A percentile compares a stretch with the other conserved stretches of the same genome.
phyloP scores from a whole-genome alignment of 2,113 vertebrate genomes.

The Prunella himalayana region DNA sequence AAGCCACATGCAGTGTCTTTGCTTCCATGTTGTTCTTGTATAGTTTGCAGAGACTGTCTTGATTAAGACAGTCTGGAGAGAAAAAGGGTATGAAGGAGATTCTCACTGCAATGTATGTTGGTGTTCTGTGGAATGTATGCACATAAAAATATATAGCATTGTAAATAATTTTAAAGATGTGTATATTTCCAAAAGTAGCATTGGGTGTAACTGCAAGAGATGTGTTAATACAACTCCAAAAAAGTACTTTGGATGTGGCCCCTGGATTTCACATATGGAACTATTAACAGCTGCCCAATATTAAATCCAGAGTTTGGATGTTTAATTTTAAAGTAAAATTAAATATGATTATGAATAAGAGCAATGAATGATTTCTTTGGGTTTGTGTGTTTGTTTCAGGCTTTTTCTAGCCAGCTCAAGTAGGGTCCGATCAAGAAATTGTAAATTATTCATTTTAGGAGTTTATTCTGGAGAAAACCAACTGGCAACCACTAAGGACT shows the following conservation, averaged over 20 bases:
- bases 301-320: constrained; percentile 2
- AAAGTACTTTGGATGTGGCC: neutral
- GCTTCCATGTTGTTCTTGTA: neutral
- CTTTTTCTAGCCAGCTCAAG: neutral
- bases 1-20: neutral
- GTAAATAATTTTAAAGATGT: neutral
- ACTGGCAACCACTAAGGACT: neutral
- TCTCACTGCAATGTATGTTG: neutral
- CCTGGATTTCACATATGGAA: neutral
- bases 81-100: neutral
- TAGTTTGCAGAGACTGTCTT: neutral
- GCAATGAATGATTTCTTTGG: neutral
- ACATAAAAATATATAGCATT: neutral
- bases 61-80: neutral
- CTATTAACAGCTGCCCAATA: neutral
- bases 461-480: neutral
- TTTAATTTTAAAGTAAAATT: neutral
- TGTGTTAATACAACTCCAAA: neutral
- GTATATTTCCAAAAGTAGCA: neutral
- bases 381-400: neutral
- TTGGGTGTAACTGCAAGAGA: neutral
- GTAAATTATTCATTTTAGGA: neutral
- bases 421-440: neutral
- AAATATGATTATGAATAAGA: neutral
- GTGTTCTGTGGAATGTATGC: neutral